phyloP scores from a whole-genome alignment of 2,113 vertebrate genomes.

The Condylura cristata region DNA sequence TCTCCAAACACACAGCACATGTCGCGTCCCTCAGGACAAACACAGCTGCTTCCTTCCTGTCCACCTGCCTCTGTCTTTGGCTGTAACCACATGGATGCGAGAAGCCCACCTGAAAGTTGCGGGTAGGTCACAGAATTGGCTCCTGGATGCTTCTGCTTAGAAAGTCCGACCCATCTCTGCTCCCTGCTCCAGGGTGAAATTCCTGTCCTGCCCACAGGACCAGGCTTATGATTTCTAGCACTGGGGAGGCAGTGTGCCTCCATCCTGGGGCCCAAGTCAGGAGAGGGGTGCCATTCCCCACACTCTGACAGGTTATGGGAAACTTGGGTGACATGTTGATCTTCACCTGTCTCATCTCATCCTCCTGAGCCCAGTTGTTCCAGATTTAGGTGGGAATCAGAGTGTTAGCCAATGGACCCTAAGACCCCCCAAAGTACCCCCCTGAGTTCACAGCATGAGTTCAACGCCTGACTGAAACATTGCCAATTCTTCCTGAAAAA shows the following conservation, averaged over 20 bases:
- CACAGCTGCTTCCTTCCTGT: too few species aligned
- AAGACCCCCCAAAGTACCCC: neutral
- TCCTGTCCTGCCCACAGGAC: neutral
- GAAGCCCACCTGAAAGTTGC: neutral
- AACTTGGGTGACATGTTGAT: neutral
- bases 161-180: neutral
- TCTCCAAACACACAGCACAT: neutral
- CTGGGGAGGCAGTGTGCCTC: neutral
- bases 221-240: neutral
- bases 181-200: neutral
- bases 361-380: neutral
- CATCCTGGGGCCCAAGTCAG: neutral
- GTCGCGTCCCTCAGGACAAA: fast-evolving
- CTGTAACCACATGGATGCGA: neutral
- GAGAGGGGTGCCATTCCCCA: fast-evolving
- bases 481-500: neutral
- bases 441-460: neutral
- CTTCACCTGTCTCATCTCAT: neutral
- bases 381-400: neutral
- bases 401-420: neutral
- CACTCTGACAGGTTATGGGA: neutral
- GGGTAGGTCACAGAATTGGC: too few species aligned
- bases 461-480: neutral
- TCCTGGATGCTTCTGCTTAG: neutral
- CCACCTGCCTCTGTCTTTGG: neutral